Conservation (phyloP, 92 coral and sea anemone genomes). For the Pocillopora meandrina region DNA sequence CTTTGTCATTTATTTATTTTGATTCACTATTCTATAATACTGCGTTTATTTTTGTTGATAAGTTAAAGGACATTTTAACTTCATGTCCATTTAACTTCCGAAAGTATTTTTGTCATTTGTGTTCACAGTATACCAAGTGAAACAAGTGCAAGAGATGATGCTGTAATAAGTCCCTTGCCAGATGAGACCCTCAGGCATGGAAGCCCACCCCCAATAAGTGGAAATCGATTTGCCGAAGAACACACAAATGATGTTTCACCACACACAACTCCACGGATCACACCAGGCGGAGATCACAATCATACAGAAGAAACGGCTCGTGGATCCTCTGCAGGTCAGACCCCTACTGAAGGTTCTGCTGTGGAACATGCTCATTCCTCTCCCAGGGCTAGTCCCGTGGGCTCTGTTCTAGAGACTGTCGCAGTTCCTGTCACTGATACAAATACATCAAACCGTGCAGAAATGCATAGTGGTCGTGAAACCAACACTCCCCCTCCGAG, state of each 20-base stretch:
- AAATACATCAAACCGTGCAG: neutral
- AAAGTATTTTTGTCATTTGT: neutral
- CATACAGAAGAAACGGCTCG: neutral
- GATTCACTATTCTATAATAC: neutral
- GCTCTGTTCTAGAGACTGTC: conserved; percentile 33
- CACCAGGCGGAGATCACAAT: neutral
- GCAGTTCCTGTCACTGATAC: neutral
- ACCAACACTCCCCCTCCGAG: conserved; percentile 15
- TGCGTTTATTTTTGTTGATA: neutral
- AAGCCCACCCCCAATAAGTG: conserved; percentile 12
- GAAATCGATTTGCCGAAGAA: neutral
- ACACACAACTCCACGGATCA: neutral
- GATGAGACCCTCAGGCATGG: conserved; percentile 20
- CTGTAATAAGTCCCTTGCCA: conserved; percentile 28
- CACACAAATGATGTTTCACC: neutral
- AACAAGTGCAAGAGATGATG: conserved; percentile 12
- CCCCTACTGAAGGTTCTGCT: conserved; percentile 5
- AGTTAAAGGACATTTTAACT: neutral
- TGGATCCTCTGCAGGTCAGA: neutral
- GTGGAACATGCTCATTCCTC: conserved; percentile 20
- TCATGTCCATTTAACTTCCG: neutral
- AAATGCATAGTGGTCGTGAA: neutral
- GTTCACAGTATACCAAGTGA: conserved; percentile 29
- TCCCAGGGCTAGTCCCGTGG: conserved; percentile 50
- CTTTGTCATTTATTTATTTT: too few species aligned